A percentile compares a stretch with the other conserved stretches of the same genome.
These are phyloP conservation scores for Drosophila parthenogenetica DNA, from an alignment of 2,888 invertebrate genomes.

Conservation along the genomic window DNA sequence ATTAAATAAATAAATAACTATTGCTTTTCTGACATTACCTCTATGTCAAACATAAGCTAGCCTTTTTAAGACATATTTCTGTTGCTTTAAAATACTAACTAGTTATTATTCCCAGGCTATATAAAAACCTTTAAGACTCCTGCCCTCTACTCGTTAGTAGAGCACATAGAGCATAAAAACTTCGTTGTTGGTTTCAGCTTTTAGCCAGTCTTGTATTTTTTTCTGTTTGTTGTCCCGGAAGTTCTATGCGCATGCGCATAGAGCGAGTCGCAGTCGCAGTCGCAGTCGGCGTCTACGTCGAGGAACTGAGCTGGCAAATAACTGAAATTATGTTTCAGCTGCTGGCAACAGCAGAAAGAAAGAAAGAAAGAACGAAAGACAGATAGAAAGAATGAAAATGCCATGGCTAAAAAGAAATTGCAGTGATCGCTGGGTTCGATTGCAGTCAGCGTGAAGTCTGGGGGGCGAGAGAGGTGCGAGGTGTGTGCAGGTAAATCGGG, in stretches of 20 bases:
- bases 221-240: slow-evolving; percentile 69
- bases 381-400: slow-evolving; percentile 45
- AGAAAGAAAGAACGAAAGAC: background rate
- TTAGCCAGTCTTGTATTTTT: slow-evolving; percentile 47
- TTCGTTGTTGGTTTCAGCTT: background rate
- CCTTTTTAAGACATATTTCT: too few species aligned
- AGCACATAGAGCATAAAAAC: slow-evolving; percentile 23
- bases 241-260: slow-evolving; percentile 77
- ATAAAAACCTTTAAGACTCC: too few species aligned
- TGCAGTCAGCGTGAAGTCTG: slow-evolving; percentile 17
- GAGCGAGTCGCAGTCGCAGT: slow-evolving; percentile 35
- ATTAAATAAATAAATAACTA: too few species aligned
- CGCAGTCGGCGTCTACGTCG: slow-evolving; percentile 20
- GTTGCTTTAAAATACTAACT: too few species aligned
- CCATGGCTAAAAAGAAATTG: slow-evolving; percentile 61
- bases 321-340: slow-evolving; percentile 72
- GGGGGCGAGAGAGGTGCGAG: background rate
- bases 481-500: background rate
- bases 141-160: background rate
- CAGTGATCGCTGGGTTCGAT: slow-evolving; percentile 58
- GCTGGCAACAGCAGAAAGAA: slow-evolving; percentile 32
- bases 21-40: too few species aligned
- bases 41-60: too few species aligned
- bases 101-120: too few species aligned
- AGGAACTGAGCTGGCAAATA: slow-evolving; percentile 73